These are phyloP conservation scores for Asobara japonica DNA, from an alignment of 1,140 invertebrate genomes.

Conservation along the genomic window DNA sequence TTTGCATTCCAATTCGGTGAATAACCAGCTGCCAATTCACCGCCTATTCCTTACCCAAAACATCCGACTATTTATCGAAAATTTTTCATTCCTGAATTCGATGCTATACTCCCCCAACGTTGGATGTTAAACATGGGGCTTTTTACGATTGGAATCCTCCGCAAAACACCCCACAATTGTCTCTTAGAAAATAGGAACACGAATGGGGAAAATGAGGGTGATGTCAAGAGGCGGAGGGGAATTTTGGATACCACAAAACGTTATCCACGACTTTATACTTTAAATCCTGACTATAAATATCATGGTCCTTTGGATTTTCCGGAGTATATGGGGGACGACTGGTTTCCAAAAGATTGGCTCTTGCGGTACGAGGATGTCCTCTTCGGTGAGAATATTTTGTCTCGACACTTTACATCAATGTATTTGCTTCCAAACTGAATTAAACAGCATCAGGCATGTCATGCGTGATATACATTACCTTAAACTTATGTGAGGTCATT, in stretches of 20 bases:
- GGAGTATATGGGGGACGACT: slow-evolving; percentile 43
- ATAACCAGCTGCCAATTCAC: slow-evolving; percentile 14
- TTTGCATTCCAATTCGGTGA: slow-evolving; percentile 9
- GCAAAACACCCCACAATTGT: slow-evolving; percentile 44
- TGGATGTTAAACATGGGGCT: slow-evolving; percentile 27
- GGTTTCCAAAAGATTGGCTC: slow-evolving; percentile 68
- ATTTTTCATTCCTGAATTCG: slow-evolving; percentile 24
- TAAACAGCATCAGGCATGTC: background rate
- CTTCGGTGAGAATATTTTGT: slow-evolving; percentile 64
- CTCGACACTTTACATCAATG: slow-evolving; percentile 60
- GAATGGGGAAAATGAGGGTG: slow-evolving; percentile 22
- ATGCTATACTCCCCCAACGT: slow-evolving; percentile 37
- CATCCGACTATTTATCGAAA: background rate
- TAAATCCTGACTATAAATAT: slow-evolving; percentile 68
- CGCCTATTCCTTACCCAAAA: background rate
- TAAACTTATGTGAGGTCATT: background rate
- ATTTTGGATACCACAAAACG: slow-evolving; percentile 12
- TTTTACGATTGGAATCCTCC: slow-evolving; percentile 36
- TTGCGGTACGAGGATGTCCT: slow-evolving; percentile 53
- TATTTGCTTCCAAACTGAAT: slow-evolving; percentile 34
- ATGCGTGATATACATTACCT: background rate
- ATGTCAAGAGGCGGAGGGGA: background rate
- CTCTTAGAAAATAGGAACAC: slow-evolving; percentile 62
- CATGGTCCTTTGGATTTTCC: slow-evolving; percentile 62
- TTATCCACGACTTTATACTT: slow-evolving; percentile 63